These are phyloP conservation scores for Acanthopagrus latus DNA, from an alignment of 2,797 vertebrate species.

Conservation along the genomic window DNA sequence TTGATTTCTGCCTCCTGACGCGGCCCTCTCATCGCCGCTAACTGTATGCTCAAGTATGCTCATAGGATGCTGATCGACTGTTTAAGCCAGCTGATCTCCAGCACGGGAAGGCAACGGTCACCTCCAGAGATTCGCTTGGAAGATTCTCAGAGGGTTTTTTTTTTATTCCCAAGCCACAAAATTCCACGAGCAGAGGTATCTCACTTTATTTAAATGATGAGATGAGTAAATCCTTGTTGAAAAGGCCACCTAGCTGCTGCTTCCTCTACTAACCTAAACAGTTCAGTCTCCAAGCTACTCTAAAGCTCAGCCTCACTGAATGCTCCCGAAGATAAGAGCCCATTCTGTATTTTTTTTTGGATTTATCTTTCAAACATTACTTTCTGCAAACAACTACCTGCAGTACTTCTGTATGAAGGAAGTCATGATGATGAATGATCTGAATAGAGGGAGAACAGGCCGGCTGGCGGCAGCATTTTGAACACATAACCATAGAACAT, in stretches of 20 bases:
- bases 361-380: not conserved
- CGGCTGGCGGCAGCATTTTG: not conserved
- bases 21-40: not conserved
- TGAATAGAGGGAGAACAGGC: not conserved
- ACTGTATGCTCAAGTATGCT: constrained; percentile 16
- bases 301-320: constrained; percentile 7
- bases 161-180: not conserved
- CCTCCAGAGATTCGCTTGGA: constrained; percentile 7
- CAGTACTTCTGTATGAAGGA: not conserved
- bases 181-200: constrained; percentile 9
- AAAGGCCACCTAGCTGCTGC: constrained; percentile 34
- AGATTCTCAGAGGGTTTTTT: constrained; percentile 8
- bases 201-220: constrained; percentile 17
- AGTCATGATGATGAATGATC: not conserved
- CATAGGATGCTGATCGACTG: constrained; percentile 1
- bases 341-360: constrained; percentile 13
- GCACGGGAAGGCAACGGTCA: not conserved
- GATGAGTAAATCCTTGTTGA: not conserved
- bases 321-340: not conserved
- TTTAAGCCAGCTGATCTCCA: constrained; percentile 7
- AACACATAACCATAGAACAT: not conserved
- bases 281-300: constrained; percentile 9
- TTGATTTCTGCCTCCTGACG: constrained; percentile 11
- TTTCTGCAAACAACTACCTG: constrained; percentile 4
- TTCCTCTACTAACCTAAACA: constrained; percentile 24